Evolutionary conservation across 2,888 invertebrate species (phyloP).

Genomic region (Phyllotreta striolata): DNA sequence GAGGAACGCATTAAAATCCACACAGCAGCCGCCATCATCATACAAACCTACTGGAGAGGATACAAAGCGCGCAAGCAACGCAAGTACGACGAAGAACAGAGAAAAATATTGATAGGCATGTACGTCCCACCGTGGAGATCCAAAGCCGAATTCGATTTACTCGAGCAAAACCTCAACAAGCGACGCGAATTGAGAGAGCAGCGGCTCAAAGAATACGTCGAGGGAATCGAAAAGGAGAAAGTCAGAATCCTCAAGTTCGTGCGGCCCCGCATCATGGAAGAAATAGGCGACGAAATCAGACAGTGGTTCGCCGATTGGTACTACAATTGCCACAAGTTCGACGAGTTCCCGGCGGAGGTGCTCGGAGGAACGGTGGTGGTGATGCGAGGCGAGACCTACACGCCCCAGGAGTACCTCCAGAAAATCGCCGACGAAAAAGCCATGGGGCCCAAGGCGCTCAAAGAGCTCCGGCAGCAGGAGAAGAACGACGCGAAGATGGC

Average conservation of each 20-base stretch:
- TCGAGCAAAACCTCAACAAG: constrained; percentile 62
- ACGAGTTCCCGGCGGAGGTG: constrained; percentile 75
- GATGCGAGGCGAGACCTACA: constrained; percentile 67
- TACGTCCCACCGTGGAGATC: constrained; percentile 64
- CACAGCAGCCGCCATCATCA: constrained; percentile 51
- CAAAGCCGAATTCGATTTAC: constrained; percentile 61
- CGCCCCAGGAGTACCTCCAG: constrained; percentile 67
- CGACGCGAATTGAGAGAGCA: constrained; percentile 62
- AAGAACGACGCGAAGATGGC: constrained; percentile 40
- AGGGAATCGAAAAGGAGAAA: constrained; percentile 64
- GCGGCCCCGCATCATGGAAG: constrained; percentile 72
- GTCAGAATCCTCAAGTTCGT: constrained; percentile 63
- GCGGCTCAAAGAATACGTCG: constrained; percentile 62
- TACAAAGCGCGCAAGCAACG: constrained; percentile 61
- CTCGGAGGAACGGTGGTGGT: constrained; percentile 74
- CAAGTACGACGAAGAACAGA: constrained; percentile 58
- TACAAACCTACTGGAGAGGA: constrained; percentile 62
- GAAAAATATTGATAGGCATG: constrained; percentile 67
- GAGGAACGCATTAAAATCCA: constrained; percentile 30
- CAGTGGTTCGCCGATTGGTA: constrained; percentile 79
- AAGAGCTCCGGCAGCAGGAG: constrained; percentile 44
- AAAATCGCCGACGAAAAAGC: constrained; percentile 52
- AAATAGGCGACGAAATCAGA: constrained; percentile 77
- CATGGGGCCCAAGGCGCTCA: constrained; percentile 43
- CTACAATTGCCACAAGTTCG: constrained; percentile 66